Evolutionary conservation across 30 jellyfish, hydroid and myxozoan genomes (phyloP).

Genomic region (Aurelia sp.): DNA sequence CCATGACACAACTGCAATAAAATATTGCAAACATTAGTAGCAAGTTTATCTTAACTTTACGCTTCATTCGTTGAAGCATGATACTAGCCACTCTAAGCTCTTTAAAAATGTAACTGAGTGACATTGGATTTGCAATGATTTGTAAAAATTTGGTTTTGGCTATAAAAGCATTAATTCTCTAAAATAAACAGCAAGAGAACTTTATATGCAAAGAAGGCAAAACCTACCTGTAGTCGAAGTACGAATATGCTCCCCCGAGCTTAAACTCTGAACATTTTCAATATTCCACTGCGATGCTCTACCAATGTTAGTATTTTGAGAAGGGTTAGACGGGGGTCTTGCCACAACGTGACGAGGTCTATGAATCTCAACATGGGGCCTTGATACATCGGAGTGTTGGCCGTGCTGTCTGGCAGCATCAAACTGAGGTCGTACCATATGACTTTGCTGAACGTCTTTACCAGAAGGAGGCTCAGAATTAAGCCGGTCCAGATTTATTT

Average conservation of each 20-base stretch:
- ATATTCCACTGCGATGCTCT: slow-evolving; percentile 24
- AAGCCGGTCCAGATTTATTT: slow-evolving; percentile 4
- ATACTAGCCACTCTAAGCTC: no score
- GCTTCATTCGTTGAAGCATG: no score
- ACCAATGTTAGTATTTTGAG: not conserved
- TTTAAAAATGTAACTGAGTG: no score
- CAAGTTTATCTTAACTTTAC: no score
- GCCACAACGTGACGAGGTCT: not conserved
- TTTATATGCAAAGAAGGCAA: not conserved
- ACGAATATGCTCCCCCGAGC: slow-evolving; percentile 3
- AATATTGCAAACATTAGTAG: no score
- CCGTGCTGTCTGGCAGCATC: slow-evolving; percentile 18
- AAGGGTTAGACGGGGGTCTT: slow-evolving; percentile 23
- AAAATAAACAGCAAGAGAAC: not conserved
- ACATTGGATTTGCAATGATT: no score
- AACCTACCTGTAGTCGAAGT: slow-evolving; percentile 13
- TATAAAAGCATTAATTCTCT: not conserved
- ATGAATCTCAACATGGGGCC: not conserved
- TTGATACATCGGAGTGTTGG: not conserved
- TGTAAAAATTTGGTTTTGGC: no score
- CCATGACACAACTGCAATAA: no score
- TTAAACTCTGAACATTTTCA: slow-evolving; percentile 23
- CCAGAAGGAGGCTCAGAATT: not conserved
- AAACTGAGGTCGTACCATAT: not conserved
- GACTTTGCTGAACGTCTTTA: not conserved